phyloP scores from a whole-genome alignment of 2,113 vertebrate genomes.

The Pandion haliaetus region DNA sequence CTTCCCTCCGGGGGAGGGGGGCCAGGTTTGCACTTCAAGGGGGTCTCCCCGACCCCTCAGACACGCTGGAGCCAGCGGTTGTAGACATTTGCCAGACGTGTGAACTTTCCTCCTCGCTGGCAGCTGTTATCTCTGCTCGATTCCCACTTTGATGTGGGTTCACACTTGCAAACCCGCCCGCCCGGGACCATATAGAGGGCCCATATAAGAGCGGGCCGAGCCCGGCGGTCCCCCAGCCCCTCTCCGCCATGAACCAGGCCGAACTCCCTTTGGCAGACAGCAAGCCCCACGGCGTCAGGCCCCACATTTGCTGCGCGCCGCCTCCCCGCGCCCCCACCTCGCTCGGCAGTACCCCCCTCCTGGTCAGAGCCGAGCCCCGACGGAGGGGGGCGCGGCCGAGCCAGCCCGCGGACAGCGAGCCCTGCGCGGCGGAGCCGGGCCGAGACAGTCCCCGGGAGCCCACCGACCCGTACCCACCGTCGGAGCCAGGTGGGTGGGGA shows the following conservation, averaged over 20 bases:
- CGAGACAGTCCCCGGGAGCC: not conserved
- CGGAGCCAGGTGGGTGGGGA: not conserved
- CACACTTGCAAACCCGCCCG: conserved; percentile 32
- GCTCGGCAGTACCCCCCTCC: not conserved
- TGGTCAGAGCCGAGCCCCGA: not conserved
- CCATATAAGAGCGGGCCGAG: not conserved
- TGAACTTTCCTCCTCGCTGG: not conserved
- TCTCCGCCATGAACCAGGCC: not conserved
- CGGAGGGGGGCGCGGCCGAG: not conserved
- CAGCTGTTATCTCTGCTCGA: conserved; percentile 27
- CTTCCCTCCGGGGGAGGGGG: not conserved
- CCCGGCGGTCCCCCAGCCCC: fast-evolving
- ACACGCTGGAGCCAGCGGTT: conserved; percentile 55
- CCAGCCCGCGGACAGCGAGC: not conserved
- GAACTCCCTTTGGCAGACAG: not conserved
- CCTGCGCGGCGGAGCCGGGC: not conserved
- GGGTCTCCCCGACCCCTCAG: not conserved
- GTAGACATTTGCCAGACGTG: conserved; percentile 56
- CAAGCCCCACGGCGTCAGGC: not conserved
- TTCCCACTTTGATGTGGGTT: conserved; percentile 61
- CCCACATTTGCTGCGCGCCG: conserved; percentile 29
- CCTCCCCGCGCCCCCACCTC: not conserved
- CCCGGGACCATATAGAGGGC: not conserved
- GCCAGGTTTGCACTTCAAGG: conserved; percentile 57
- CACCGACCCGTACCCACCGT: not conserved